Conservation (phyloP, 2,113 vertebrate species). For the Talpa occidentalis region DNA sequence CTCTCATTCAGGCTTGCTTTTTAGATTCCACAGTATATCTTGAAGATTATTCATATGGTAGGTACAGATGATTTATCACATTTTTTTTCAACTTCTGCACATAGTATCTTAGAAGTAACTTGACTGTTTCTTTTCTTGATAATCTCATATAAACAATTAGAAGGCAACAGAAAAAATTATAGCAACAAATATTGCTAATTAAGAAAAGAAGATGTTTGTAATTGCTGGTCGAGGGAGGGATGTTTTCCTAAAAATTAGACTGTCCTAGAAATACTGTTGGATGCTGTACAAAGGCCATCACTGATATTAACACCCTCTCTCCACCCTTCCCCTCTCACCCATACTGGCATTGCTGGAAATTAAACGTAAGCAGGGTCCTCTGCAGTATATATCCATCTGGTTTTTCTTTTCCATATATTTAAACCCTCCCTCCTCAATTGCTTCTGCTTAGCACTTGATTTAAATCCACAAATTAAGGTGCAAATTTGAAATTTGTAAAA, state of each 20-base stretch:
- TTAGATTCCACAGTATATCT: background rate
- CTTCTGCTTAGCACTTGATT: conserved; percentile 67
- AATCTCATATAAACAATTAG: conserved; percentile 34
- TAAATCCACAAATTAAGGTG: conserved; percentile 64
- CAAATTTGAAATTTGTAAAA: conserved; percentile 59
- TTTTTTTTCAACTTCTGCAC: conserved; percentile 28
- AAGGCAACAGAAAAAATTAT: conserved; percentile 28
- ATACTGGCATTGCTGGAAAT: conserved; percentile 38
- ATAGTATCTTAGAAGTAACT: background rate
- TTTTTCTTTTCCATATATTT: conserved; percentile 39
- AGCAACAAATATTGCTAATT: conserved; percentile 48
- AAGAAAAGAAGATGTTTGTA: conserved; percentile 58
- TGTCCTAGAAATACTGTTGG: conserved; percentile 58
- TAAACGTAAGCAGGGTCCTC: conserved; percentile 23
- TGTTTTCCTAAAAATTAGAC: conserved; percentile 68
- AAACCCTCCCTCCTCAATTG: background rate
- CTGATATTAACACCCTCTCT: conserved; percentile 8
- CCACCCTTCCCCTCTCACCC: background rate
- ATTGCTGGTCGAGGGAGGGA: background rate
- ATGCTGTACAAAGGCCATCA: conserved; percentile 49
- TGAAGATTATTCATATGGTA: conserved; percentile 31
- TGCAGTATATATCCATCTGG: conserved; percentile 42
- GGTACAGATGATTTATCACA: background rate
- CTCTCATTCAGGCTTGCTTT: conserved; percentile 26
- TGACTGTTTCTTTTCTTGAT: conserved; percentile 44